These are phyloP conservation scores for Saccostrea glomerata DNA, from an alignment of 1,140 invertebrate genomes.

Conservation along the genomic window DNA sequence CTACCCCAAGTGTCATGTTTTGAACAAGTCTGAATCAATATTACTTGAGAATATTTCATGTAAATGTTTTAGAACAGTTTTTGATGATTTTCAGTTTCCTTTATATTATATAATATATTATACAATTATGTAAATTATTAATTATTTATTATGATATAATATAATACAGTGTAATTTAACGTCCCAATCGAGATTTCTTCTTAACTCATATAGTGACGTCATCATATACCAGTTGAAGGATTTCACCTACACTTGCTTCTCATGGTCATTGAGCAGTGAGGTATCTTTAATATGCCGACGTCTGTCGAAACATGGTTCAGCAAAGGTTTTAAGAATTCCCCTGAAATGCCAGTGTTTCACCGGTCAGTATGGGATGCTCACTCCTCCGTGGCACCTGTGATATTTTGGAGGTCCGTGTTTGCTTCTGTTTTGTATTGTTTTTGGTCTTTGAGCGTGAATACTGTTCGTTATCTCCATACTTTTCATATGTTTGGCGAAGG, in stretches of 20 bases:
- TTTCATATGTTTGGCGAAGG: neutral
- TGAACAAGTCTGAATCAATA: too few species aligned
- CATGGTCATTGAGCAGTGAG: neutral
- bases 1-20: too few species aligned
- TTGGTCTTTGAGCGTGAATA: neutral
- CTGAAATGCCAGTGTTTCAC: neutral
- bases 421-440: neutral
- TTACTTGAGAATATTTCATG: too few species aligned
- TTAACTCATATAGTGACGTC: neutral
- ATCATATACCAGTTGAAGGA: neutral
- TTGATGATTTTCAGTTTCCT: too few species aligned
- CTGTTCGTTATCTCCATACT: neutral
- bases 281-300: neutral
- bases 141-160: too few species aligned
- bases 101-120: too few species aligned
- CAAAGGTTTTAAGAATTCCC: too few species aligned
- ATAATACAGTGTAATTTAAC: neutral
- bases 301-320: neutral
- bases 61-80: too few species aligned
- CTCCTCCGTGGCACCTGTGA: neutral
- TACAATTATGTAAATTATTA: too few species aligned
- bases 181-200: neutral
- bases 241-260: neutral
- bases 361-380: neutral
- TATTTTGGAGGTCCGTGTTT: neutral